Evolutionary conservation across 2,888 invertebrate species (phyloP).

Genomic region (Petrolisthes cinctipes): DNA sequence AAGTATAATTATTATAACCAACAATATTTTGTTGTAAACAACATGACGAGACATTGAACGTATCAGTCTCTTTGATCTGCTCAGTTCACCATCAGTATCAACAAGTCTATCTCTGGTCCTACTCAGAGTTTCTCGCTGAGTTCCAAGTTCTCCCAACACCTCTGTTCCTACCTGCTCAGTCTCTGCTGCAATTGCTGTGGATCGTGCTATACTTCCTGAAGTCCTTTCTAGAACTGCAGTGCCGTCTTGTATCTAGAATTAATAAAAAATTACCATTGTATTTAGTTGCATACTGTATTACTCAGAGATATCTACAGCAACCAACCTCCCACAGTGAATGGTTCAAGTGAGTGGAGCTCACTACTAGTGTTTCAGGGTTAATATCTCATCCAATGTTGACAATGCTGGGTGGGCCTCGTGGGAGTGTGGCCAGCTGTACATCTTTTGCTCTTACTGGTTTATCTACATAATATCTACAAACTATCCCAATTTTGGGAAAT

Average conservation of each 20-base stretch:
- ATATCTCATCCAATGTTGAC: no score
- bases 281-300: background rate
- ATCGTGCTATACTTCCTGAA: constrained; percentile 53
- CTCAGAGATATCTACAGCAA: constrained; percentile 8
- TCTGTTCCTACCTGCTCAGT: constrained; percentile 84
- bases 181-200: constrained; percentile 78
- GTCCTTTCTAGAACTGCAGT: constrained; percentile 50
- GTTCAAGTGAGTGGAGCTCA: background rate
- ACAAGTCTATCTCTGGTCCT: constrained; percentile 76
- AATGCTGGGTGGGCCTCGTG: no score
- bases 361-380: background rate
- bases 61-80: constrained; percentile 77
- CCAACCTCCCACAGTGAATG: background rate
- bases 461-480: background rate
- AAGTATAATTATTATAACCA: constrained; percentile 80
- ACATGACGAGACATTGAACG: constrained; percentile 79
- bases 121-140: constrained; percentile 81
- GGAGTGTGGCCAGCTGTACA: no score
- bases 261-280: background rate
- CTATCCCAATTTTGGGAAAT: no score
- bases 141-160: constrained; percentile 81
- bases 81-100: constrained; percentile 80
- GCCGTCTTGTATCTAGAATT: constrained; percentile 51
- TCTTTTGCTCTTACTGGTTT: background rate
- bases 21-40: constrained; percentile 81